Percentiles rank a stretch among this genome's conserved stretches.
Evolutionary conservation across 1,140 invertebrate species (phyloP).

Genomic region (Lasaia peninsularis): DNA sequence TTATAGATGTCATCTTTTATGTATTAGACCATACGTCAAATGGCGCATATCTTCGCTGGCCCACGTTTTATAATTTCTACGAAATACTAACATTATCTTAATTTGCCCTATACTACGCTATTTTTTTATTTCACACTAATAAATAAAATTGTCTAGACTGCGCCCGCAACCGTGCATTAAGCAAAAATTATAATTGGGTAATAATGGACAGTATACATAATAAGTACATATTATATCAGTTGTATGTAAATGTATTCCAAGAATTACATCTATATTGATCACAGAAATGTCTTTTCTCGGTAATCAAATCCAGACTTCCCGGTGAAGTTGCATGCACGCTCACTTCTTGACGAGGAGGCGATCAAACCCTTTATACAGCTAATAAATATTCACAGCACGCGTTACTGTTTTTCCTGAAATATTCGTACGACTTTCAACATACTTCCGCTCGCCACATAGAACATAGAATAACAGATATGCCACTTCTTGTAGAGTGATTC

Average conservation of each 20-base stretch:
- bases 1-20: not conserved
- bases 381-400: conserved; percentile 25
- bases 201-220: too few species aligned
- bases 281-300: too few species aligned
- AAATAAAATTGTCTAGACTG: not conserved
- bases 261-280: too few species aligned
- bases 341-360: too few species aligned
- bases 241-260: too few species aligned
- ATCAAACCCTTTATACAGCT: too few species aligned
- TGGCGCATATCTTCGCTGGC: not conserved
- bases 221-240: too few species aligned
- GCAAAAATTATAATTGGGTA: too few species aligned
- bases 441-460: conserved; percentile 42
- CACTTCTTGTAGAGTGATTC: not conserved
- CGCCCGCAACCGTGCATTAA: too few species aligned
- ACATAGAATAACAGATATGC: conserved; percentile 5
- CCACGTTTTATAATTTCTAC: conserved; percentile 7
- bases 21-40: not conserved
- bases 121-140: not conserved
- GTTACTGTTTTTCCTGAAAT: conserved; percentile 48
- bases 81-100: not conserved
- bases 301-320: too few species aligned
- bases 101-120: not conserved
- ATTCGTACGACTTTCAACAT: conserved; percentile 30
- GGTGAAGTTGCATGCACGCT: too few species aligned